Percentiles rank a stretch among this genome's conserved stretches.
These are phyloP conservation scores for Siphonodentalium dalli DNA, from an alignment of 2,888 invertebrate species.

Conservation along the genomic window DNA sequence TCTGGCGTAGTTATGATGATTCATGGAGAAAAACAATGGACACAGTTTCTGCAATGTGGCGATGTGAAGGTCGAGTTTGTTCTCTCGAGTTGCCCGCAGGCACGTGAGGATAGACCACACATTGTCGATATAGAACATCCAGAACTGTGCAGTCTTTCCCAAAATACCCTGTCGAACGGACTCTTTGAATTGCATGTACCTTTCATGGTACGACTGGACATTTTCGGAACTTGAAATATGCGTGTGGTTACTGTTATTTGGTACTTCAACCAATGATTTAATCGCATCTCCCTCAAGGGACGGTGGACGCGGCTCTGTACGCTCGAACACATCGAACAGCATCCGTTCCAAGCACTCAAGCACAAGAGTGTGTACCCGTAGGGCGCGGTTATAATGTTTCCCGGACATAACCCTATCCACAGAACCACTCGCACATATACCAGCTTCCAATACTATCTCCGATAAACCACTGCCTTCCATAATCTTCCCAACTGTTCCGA, in stretches of 20 bases:
- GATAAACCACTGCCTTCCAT: conserved; percentile 22
- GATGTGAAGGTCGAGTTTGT: conserved; percentile 19
- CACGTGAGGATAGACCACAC: conserved; percentile 14
- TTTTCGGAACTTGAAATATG: neutral
- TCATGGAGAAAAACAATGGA: conserved; percentile 22
- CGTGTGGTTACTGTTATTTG: neutral
- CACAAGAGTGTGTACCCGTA: conserved; percentile 14
- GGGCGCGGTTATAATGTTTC: conserved; percentile 25
- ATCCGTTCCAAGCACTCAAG: conserved; percentile 19
- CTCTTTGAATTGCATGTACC: conserved; percentile 12
- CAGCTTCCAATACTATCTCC: conserved; percentile 18
- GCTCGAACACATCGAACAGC: conserved; percentile 4
- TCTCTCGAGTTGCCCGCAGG: conserved; percentile 25
- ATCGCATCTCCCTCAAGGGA: neutral
- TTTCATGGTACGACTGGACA: neutral
- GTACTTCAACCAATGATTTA: conserved; percentile 1
- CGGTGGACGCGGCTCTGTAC: neutral
- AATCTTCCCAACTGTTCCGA: conserved; percentile 23
- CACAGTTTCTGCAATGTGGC: conserved; percentile 20
- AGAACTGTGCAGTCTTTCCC: conserved; percentile 28
- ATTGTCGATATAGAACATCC: conserved; percentile 22
- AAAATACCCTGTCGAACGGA: conserved; percentile 7
- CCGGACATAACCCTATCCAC: conserved; percentile 20
- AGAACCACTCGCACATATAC: conserved; percentile 26
- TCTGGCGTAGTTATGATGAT: conserved; percentile 26